Percentiles rank a stretch among this genome's conserved stretches.
phyloP scores from a whole-genome alignment of 2,113 vertebrate genomes.

The Petroica traversi region DNA sequence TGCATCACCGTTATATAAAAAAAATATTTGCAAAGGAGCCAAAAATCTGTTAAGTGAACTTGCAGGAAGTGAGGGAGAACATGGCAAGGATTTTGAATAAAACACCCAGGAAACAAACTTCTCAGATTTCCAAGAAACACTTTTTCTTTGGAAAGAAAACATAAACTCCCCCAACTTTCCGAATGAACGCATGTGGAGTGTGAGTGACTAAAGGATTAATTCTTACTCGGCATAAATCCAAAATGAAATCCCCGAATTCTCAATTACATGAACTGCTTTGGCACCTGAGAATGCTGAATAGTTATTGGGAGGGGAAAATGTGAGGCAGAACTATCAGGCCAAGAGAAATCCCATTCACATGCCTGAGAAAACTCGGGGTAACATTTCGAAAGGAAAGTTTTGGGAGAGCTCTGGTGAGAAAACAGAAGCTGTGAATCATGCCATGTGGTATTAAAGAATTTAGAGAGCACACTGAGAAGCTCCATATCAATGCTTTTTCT shows the following conservation, averaged over 20 bases:
- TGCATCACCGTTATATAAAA: not conserved
- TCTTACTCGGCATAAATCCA: not conserved
- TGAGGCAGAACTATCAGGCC: not conserved
- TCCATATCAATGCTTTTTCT: constrained; percentile 30
- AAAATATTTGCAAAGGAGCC: not conserved
- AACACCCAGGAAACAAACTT: constrained; percentile 2
- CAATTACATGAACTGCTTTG: not conserved
- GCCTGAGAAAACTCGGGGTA: not conserved
- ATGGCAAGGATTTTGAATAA: constrained; percentile 27
- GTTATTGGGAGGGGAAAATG: not conserved
- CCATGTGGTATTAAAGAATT: constrained; percentile 25
- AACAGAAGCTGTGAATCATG: constrained; percentile 25
- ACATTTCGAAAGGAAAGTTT: not conserved
- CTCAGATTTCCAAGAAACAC: constrained; percentile 7
- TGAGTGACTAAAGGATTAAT: constrained; percentile 34
- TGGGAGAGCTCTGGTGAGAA: not conserved
- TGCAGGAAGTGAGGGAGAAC: not conserved
- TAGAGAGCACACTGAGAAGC: not conserved
- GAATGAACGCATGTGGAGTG: not conserved
- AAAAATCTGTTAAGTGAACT: not conserved
- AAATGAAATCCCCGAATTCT: not conserved
- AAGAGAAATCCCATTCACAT: constrained; percentile 13
- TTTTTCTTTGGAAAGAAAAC: not conserved
- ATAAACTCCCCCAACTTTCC: not conserved
- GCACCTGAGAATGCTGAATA: not conserved